Evolutionary conservation across 2,888 invertebrate genomes (phyloP).

Genomic region (Acanthopleura granulata): DNA sequence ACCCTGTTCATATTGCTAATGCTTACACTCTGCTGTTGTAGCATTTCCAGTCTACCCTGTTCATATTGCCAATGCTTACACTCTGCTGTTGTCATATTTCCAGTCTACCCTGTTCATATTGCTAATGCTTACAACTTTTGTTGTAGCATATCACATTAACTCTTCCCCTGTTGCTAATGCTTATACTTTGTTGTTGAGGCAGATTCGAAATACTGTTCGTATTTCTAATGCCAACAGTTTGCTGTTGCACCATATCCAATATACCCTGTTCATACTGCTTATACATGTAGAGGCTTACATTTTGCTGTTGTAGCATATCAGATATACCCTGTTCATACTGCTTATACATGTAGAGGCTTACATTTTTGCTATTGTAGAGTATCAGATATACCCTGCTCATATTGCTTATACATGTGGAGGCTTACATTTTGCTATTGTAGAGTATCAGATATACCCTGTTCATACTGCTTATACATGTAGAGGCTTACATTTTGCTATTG

Average conservation of each 20-base stretch:
- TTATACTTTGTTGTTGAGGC: conserved; percentile 83
- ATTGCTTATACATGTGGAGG: conserved; percentile 76
- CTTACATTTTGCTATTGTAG: conserved; percentile 90
- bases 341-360: conserved; percentile 74
- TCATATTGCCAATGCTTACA: neutral
- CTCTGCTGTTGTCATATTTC: neutral
- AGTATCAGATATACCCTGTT: conserved; percentile 99
- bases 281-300: conserved; percentile 68
- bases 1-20: conserved; percentile 99
- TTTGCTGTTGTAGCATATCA: conserved; percentile 98
- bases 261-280: conserved; percentile 86
- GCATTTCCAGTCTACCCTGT: neutral
- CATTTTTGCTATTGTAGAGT: conserved; percentile 97
- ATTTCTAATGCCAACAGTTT: conserved; percentile 23
- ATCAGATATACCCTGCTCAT: conserved; percentile 98
- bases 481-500: conserved; percentile 88
- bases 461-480: conserved; percentile 85
- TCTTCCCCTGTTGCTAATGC: conserved; percentile 25
- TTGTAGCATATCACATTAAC: neutral
- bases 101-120: conserved; percentile 72
- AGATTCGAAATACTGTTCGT: neutral
- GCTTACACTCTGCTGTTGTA: conserved; percentile 64
- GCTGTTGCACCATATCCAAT: conserved; percentile 89
- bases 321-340: conserved; percentile 99
- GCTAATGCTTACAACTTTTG: conserved; percentile 74